These are phyloP conservation scores for Diachasmimorpha longicaudata DNA, from an alignment of 1,140 invertebrate genomes.

Conservation along the genomic window DNA sequence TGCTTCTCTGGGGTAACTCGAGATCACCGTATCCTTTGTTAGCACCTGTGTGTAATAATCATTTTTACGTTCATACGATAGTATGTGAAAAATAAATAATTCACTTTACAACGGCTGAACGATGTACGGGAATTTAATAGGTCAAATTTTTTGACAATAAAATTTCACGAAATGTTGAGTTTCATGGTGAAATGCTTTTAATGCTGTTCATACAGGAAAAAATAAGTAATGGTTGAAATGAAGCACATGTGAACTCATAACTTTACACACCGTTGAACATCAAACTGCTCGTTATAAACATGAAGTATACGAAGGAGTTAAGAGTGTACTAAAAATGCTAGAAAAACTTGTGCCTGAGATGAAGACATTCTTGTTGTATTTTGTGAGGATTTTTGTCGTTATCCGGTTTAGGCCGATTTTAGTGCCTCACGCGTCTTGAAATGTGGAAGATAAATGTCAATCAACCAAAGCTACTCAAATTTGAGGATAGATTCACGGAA, in stretches of 20 bases:
- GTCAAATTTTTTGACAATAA: neutral
- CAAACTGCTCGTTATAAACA: neutral
- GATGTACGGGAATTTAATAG: neutral
- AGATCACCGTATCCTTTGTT: constrained; percentile 72
- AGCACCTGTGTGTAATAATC: constrained; percentile 42
- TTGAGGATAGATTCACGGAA: no score
- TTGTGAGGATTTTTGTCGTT: no score
- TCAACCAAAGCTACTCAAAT: no score
- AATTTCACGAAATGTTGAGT: neutral
- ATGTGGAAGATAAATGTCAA: neutral
- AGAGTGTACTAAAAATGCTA: no score
- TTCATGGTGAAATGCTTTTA: neutral
- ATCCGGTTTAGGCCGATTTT: no score
- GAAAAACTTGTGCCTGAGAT: neutral
- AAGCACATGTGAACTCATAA: neutral
- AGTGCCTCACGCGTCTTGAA: neutral
- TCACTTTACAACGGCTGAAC: neutral
- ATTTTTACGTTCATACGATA: neutral
- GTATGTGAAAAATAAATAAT: no score
- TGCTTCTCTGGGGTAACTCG: constrained; percentile 74
- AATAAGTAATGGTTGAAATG: neutral
- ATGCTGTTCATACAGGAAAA: neutral
- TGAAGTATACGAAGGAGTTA: neutral
- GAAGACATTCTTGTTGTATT: no score
- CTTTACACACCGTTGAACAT: neutral